Percentiles rank a stretch among this genome's conserved stretches.
Conservation (phyloP, 2,888 invertebrate genomes). For the Fabriciana adippe region DNA sequence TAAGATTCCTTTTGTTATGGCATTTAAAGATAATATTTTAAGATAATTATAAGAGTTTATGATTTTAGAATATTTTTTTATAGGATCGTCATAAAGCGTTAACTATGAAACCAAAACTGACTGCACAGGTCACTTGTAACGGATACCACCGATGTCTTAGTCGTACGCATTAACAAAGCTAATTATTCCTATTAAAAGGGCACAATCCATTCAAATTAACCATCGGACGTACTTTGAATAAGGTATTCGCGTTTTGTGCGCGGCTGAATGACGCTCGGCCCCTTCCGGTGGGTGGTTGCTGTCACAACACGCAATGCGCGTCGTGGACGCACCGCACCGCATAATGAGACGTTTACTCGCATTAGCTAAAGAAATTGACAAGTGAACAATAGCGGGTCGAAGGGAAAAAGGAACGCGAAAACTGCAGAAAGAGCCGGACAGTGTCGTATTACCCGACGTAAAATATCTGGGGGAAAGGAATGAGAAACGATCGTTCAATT, state of each 20-base stretch:
- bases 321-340: conserved; percentile 78
- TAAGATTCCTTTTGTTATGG: not conserved
- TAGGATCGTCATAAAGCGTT: conserved; percentile 40
- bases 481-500: conserved; percentile 80
- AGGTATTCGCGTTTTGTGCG: conserved; percentile 78
- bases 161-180: conserved; percentile 62
- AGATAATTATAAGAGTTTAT: not conserved
- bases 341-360: conserved; percentile 83
- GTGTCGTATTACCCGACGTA: conserved; percentile 82
- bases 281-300: conserved; percentile 82
- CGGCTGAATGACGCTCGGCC: conserved; percentile 79
- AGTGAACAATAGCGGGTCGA: conserved; percentile 79
- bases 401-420: conserved; percentile 74
- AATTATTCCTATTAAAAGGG: conserved; percentile 78
- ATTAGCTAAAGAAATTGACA: conserved; percentile 83
- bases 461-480: conserved; percentile 81
- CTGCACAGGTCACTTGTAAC: conserved; percentile 53
- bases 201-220: conserved; percentile 81
- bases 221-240: conserved; percentile 76
- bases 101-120: conserved; percentile 57
- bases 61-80: not conserved
- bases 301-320: conserved; percentile 82
- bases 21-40: not conserved
- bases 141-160: conserved; percentile 51
- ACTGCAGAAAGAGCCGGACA: conserved; percentile 80